Evolutionary conservation across 2,888 invertebrate genomes (phyloP).

Genomic region (Coelinius sp.): DNA sequence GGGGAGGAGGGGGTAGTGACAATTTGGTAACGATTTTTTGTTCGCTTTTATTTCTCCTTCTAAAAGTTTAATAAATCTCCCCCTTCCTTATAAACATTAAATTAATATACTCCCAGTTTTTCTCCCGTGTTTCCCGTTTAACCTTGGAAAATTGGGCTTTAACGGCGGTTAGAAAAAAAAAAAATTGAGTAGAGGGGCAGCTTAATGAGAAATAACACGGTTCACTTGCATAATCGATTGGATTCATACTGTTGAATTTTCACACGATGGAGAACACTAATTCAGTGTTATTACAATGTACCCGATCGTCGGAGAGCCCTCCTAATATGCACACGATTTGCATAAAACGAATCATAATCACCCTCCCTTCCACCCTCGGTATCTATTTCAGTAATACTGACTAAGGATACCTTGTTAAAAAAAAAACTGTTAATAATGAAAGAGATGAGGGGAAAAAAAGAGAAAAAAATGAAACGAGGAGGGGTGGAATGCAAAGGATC

Average conservation of each 20-base stretch:
- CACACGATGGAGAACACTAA: neutral
- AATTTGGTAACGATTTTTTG: neutral
- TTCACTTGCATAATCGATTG: neutral
- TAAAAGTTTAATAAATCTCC: neutral
- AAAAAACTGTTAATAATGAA: conserved; percentile 5
- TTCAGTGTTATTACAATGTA: conserved; percentile 1
- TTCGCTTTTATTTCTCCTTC: neutral
- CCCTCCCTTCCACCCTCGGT: conserved; percentile 7
- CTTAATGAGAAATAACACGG: conserved; percentile 7
- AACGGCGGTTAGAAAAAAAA: too few species aligned
- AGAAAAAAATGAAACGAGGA: conserved; percentile 20
- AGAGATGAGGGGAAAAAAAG: conserved; percentile 19
- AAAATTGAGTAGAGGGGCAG: neutral
- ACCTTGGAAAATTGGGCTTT: neutral
- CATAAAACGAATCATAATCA: conserved; percentile 47
- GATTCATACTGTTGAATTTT: conserved; percentile 9
- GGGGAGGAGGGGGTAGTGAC: neutral
- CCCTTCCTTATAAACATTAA: neutral
- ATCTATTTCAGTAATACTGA: conserved; percentile 27
- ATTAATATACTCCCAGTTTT: neutral
- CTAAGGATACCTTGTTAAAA: neutral
- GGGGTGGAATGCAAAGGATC: conserved; percentile 38
- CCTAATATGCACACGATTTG: conserved; percentile 41
- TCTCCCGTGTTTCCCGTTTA: neutral
- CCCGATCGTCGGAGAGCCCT: neutral